Percentiles rank a stretch among this genome's conserved stretches.
Conservation (phyloP, 2,113 vertebrate species). For the Otus sunia region DNA sequence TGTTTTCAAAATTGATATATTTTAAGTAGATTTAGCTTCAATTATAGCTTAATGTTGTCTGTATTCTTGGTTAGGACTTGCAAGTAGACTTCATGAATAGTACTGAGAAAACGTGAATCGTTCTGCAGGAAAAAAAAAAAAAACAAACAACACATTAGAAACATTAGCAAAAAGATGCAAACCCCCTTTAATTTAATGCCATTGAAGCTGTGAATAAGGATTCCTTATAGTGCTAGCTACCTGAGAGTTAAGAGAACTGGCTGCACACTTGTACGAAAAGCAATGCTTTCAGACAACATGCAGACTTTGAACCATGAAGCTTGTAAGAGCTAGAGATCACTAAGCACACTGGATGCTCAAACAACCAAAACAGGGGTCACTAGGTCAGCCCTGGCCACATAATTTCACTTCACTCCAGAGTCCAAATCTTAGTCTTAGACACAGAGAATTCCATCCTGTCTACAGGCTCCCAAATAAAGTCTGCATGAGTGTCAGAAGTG, state of each 20-base stretch:
- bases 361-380: not conserved
- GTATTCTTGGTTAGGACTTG: conserved; percentile 88
- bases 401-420: not conserved
- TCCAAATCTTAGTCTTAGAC: not conserved
- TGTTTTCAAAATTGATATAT: conserved; percentile 54
- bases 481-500: not conserved
- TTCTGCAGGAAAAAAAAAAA: conserved; percentile 78
- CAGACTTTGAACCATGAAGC: not conserved
- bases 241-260: not conserved
- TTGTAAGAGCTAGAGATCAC: not conserved
- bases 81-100: conserved; percentile 92
- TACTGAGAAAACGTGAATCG: conserved; percentile 87
- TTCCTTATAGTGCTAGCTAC: not conserved
- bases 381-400: not conserved
- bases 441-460: not conserved
- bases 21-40: conserved; percentile 4
- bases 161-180: not conserved
- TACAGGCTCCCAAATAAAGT: not conserved
- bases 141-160: not conserved
- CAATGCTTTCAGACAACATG: not conserved
- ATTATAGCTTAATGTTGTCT: conserved; percentile 86
- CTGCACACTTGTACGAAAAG: not conserved
- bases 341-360: not conserved
- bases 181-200: not conserved
- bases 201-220: not conserved